A percentile compares a stretch with the other conserved stretches of the same genome.
Conservation (phyloP, 2,113 vertebrate species). For the Vulpes lagopus region DNA sequence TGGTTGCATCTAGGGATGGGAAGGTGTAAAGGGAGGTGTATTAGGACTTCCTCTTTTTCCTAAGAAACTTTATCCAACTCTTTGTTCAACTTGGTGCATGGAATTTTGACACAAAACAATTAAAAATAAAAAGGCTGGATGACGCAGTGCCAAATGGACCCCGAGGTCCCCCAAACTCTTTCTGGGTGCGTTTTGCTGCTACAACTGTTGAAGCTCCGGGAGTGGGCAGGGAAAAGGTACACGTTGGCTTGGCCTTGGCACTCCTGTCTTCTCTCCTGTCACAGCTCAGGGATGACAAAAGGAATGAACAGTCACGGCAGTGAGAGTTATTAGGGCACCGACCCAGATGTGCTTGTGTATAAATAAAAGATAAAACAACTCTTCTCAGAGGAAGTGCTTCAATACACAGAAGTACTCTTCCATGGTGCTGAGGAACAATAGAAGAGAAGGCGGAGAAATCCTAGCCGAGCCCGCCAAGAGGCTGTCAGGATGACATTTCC, state of each 20-base stretch:
- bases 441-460: neutral
- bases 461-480: neutral
- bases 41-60: neutral
- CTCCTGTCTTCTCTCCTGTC: neutral
- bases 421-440: neutral
- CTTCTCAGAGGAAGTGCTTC: neutral
- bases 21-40: neutral
- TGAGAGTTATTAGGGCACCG: neutral
- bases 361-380: neutral
- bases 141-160: neutral
- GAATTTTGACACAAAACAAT: neutral
- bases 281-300: neutral
- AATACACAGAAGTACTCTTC: neutral
- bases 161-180: neutral
- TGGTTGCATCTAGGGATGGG: neutral
- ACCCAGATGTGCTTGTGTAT: neutral
- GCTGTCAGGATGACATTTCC: neutral
- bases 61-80: neutral
- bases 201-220: neutral
- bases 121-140: neutral
- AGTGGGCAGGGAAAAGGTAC: neutral
- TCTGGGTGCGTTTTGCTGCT: neutral
- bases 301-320: neutral
- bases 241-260: neutral
- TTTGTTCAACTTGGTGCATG: neutral